Evolutionary conservation across 1,140 invertebrate genomes (phyloP), one percentile per base, ranked within the genome.

Genomic region (Solenopsis invicta): DNA sequence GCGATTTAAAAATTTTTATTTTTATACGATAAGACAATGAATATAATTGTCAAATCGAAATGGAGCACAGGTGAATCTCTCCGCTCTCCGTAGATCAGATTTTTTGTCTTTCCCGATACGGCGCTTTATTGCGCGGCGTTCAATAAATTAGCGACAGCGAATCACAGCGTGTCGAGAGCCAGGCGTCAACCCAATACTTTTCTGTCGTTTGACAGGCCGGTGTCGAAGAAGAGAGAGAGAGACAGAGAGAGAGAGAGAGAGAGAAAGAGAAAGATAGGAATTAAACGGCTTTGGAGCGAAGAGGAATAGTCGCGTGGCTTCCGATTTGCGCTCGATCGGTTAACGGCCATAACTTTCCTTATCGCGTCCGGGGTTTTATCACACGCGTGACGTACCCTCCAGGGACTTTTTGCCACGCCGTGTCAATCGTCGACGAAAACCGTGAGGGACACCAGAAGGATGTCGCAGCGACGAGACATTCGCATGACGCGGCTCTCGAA

Each of bases 271-370:
- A n/a, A 41, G 3, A 41, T 4, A 61, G 64, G 71, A 71, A 84
- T 84, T 84, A 84, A 84, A 84, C 56, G 80, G 80, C 80, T 84
- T 74, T 84, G 67, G 54, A 74, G 18, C 41, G 41, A 75, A 84
- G 80, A 82, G 67, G 41, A 84, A 74, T 84, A 84, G 80, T 75
- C 69, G 69, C 69, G 69, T 54, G 41, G 54, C 54, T 84, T 84
- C 41, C 80, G 69, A 74, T 84, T 41, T 29, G 69, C 52, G 52
- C 69, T 34, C 45, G 52, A 82, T 82, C 80, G 80, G 80, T 75
- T 84, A 84, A 84, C 80, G 54, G 80, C 80, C 54, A 84, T 84
- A 84, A 84, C 80, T 84, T 84, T 75, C 69, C 80, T 84, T 84
- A 84, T 84, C 80, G 69, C 41, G 66, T 61, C 5, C 54, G 48